These are phyloP conservation scores for Xiphophorus maculatus DNA, from an alignment of 2,113 vertebrate genomes.

Conservation along the genomic window DNA sequence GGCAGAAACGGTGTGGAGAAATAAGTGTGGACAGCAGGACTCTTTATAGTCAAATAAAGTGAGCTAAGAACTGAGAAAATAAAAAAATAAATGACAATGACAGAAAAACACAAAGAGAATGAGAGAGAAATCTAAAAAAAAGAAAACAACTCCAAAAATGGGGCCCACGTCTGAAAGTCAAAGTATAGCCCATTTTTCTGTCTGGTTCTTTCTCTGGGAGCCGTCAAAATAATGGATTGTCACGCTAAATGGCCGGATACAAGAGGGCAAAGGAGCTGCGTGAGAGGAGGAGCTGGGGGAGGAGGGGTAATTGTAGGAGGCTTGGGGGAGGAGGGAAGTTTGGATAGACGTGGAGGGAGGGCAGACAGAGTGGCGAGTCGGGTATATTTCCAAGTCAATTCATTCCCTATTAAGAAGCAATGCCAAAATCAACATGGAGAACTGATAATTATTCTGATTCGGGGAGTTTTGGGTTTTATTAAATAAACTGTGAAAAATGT, in stretches of 20 bases:
- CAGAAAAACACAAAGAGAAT: background rate
- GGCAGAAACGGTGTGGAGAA: background rate
- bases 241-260: slow-evolving; percentile 76
- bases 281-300: slow-evolving; percentile 36
- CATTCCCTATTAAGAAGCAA: slow-evolving; percentile 62
- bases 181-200: slow-evolving; percentile 43
- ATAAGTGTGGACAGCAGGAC: background rate
- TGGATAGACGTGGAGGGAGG: slow-evolving; percentile 48
- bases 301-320: slow-evolving; percentile 61
- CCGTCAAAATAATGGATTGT: slow-evolving; percentile 78
- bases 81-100: background rate
- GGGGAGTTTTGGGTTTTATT: slow-evolving; percentile 11
- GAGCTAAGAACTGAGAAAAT: background rate
- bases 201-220: slow-evolving; percentile 56
- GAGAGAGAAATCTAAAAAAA: background rate
- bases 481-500: slow-evolving; percentile 20
- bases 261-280: slow-evolving; percentile 71
- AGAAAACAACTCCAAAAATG: background rate
- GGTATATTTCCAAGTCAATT: slow-evolving; percentile 63
- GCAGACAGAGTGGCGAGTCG: slow-evolving; percentile 49
- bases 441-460: slow-evolving; percentile 41
- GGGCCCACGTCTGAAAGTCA: slow-evolving; percentile 60
- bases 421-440: slow-evolving; percentile 48
- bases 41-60: background rate
- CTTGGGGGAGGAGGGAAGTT: slow-evolving; percentile 32